These are phyloP conservation scores for Zaprionus capensis DNA, from an alignment of 1,140 invertebrate species.

Conservation along the genomic window DNA sequence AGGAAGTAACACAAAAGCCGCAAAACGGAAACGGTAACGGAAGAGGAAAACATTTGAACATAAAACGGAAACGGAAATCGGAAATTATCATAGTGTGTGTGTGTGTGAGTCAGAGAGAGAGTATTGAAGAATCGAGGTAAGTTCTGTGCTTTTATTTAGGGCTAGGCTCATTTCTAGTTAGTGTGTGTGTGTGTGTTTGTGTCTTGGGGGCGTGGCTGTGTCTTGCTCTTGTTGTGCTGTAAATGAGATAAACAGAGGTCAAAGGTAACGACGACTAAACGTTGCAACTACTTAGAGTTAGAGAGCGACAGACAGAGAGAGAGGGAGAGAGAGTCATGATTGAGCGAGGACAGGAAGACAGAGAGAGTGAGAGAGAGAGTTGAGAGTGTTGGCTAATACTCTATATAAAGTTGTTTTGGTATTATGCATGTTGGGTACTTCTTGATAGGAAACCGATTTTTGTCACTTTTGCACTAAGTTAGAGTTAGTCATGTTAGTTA, in stretches of 20 bases:
- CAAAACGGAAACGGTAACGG: slow-evolving; percentile 44
- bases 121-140: slow-evolving; percentile 33
- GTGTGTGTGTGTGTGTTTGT: slow-evolving; percentile 18
- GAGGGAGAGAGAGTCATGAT: slow-evolving; percentile 28
- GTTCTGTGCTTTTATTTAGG: slow-evolving; percentile 17
- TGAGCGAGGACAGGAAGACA: slow-evolving; percentile 24
- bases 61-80: slow-evolving; percentile 16
- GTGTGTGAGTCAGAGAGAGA: slow-evolving; percentile 9
- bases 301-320: slow-evolving; percentile 25
- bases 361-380: slow-evolving; percentile 7
- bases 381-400: slow-evolving; percentile 25
- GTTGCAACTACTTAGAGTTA: slow-evolving; percentile 60
- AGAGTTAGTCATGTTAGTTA: slow-evolving; percentile 14
- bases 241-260: slow-evolving; percentile 57
- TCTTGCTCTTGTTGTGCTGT: slow-evolving; percentile 61
- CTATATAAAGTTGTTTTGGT: slow-evolving; percentile 52
- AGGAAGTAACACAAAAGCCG: slow-evolving; percentile 62
- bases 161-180: neutral
- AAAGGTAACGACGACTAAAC: slow-evolving; percentile 41
- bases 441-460: slow-evolving; percentile 78
- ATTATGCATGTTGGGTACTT: slow-evolving; percentile 64
- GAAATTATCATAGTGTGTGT: slow-evolving; percentile 6
- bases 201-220: slow-evolving; percentile 49
- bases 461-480: slow-evolving; percentile 37
- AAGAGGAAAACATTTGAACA: slow-evolving; percentile 40